Evolutionary conservation across 2,797 vertebrate species (phyloP), one percentile per base, ranked within the genome.

Genomic region (Eupleurogrammus muticus): DNA sequence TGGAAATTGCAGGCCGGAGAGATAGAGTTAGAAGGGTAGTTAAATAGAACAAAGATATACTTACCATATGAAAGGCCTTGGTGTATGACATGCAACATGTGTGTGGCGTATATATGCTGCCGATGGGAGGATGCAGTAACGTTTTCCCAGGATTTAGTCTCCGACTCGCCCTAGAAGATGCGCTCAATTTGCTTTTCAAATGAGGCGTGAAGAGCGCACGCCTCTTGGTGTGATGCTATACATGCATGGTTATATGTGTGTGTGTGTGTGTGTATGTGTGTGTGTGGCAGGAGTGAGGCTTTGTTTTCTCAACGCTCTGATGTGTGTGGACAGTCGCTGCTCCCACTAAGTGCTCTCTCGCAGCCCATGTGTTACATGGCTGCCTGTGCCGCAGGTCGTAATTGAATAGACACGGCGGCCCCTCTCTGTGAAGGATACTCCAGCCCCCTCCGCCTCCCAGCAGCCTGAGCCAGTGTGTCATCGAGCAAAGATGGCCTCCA

Each of bases 171-270:
- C 85, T 79, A 75, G 81, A 87, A 93, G 88, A 93, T 90, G 87
- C 79, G 77, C 91, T 94, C 87, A 92, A 93, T 93, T 92, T 93
- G 92, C 89, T 92, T 93, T 93, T 92, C 81, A 92, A 94, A 94
- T 93, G 90, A 93, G 89, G 87, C 83, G 80, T 92, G 90, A 92
- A 92, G 90, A 88, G 83, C 74, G 58, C 20, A 81, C 32, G 59
- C 70, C 54, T 79, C 71, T 80, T 9, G 10, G 72, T 79, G 86
- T 76, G 83, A 84, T 66, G 79, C 65, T 82, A 80, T 89, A 89
- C 66, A 47, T 90, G 81, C 47, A 68, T 28, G 28, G 28, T 28
- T 85, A 84, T 74, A 65, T 80, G 80, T 82, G 58, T 36, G 82
- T 70, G 28, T 72, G 17, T 86, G 77, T 75, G 75, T 75, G 66